Conservation (phyloP, 2,797 vertebrate species). For the Valencia hispanica region DNA sequence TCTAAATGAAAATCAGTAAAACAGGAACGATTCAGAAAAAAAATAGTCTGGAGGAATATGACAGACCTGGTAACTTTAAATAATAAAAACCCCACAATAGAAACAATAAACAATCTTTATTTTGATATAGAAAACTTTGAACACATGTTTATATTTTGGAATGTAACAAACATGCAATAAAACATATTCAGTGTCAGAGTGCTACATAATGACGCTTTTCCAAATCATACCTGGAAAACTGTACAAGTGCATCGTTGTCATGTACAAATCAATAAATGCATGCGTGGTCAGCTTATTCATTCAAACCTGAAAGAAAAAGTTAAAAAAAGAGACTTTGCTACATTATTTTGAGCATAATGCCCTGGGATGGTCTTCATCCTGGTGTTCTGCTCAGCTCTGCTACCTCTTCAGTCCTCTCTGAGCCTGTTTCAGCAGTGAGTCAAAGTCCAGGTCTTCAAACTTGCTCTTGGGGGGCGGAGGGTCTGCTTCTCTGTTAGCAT, state of each 20-base stretch:
- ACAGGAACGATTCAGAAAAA: neutral
- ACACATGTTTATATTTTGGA: neutral
- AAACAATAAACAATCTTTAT: constrained; percentile 41
- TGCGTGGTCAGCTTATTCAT: constrained; percentile 16
- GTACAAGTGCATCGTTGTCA: constrained; percentile 31
- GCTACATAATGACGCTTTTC: constrained; percentile 22
- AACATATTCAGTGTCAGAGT: neutral
- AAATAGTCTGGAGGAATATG: neutral
- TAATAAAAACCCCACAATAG: constrained; percentile 9
- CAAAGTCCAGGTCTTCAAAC: constrained; percentile 91
- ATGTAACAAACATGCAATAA: neutral
- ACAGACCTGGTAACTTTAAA: neutral
- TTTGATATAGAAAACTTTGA: constrained; percentile 46
- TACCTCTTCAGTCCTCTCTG: constrained; percentile 90
- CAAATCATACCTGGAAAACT: constrained; percentile 3
- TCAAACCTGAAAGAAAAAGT: constrained; percentile 27
- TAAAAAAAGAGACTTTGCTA: constrained; percentile 47
- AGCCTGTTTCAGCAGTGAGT: constrained; percentile 94
- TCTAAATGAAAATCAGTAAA: neutral
- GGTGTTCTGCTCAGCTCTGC: constrained; percentile 35
- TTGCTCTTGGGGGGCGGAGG: constrained; percentile 79
- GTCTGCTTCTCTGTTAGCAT: constrained; percentile 86
- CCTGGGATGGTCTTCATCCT: constrained; percentile 17
- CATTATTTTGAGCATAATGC: constrained; percentile 38
- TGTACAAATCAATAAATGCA: constrained; percentile 41